Base-by-base conservation (phyloP, 1,140 invertebrate species). In the Holotrichia oblita region DNA sequence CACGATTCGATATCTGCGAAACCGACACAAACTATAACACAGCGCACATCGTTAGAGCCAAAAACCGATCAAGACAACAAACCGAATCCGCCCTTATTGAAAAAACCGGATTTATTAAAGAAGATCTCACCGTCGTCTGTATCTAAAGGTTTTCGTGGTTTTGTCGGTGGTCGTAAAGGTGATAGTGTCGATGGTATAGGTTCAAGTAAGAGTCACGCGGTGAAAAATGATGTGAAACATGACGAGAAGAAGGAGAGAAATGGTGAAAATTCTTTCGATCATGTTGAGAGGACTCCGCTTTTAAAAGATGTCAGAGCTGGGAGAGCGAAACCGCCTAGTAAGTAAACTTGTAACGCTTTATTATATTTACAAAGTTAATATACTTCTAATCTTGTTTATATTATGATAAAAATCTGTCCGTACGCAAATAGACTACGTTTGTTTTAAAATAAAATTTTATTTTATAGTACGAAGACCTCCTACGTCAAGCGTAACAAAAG, bases 121-220 rank as follows among this genome's bases (percentile, higher is more conserved):
- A 92, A 92, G 84, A 92, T 92, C 80, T 91, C 90, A 79, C 90
- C 91, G 4, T 90, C 91, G 2, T 64, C 61, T 0, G 88, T 89
- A 14, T 86, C 88, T 0, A 86, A 87, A 10, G 88, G 88, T 24
- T 88, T 88, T 40, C 88, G 89, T 14, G 83, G 92, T 40, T 87
- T 92, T 77, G 89, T 89, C 20, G 90, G 90, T 8, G 82, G 91
- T 3, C 91, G 91, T 81, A 91, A 89, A 79, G 92, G 91, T 7
- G 86, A 86, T 81, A 83, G 80, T 7, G 83, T 85, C 0, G 85
- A 87, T 81, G 86, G 85, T n/a, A 79, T 81, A 8, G 79, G 81
- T n/a, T 77, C 81, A 24, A 86, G 85, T 77, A 85, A 85, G 80
- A 80, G 27, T 59, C 73, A 72, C 20, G 55, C 59, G 6, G 20